Base-by-base conservation (phyloP, 2,888 invertebrate species). In the Epinotia bilunana region DNA sequence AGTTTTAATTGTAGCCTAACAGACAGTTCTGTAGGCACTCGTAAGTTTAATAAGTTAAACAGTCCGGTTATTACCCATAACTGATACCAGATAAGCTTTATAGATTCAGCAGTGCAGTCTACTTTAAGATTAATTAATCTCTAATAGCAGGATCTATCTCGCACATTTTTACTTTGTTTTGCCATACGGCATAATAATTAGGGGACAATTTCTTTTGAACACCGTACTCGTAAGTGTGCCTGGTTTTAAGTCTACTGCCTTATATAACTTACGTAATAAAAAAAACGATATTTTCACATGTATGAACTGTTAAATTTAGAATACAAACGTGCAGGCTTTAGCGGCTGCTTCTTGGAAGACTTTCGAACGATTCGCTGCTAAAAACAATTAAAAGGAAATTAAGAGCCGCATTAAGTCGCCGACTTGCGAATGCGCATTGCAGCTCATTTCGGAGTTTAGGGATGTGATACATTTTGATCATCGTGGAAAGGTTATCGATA, bases 381-480 rank as follows among this genome's bases (percentile, higher is more conserved):
- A 90, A 86, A 93, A 92, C 90, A 92, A 93, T 93, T 93, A 93
- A 92, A 91, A 87, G 88, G 91, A 91, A 92, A 93, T 93, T 93
- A 93, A 90, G 87, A 86, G 80, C 88, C 90, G 89, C 90, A 93
- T 92, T 92, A 91, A 91, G 88, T 86, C 84, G 86, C 80, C 81
- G 90, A 91, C 87, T 89, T 91, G 90, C 88, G 88, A 82, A 79
- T 79, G 82, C 81, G 87, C 84, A 87, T 85, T 86, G 86, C 86
- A 77, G 84, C 86, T 87, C 87, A 85, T 88, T 91, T 91, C 84
- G 84, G 82, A 78, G 77, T 65, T 75, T 87, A 90, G 88, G 80
- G 91, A 82, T 84, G 90, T 76, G 80, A 78, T 67, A 75, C 18
- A 43, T 39, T 69, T 74, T 64, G 16, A 58, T 77, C 62, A 77